These are phyloP conservation scores for Epiblema foenella DNA, from an alignment of 2,888 invertebrate species.

Conservation along the genomic window DNA sequence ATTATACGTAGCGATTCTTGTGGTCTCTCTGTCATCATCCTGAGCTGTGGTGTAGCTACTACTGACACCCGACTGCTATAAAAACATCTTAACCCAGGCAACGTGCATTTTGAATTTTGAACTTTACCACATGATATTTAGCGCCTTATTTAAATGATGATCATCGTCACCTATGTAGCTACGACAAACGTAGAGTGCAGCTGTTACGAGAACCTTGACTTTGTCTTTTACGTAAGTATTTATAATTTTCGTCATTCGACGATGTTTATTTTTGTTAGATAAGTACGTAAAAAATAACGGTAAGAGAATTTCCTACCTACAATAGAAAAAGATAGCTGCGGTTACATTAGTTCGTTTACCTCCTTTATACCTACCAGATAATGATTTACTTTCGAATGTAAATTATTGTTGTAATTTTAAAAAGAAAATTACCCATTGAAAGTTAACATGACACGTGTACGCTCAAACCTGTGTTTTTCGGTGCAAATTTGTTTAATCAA, in stretches of 20 bases:
- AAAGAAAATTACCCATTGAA: neutral
- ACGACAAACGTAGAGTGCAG: slow-evolving; percentile 13
- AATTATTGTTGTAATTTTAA: neutral
- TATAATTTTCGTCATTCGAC: slow-evolving; percentile 62
- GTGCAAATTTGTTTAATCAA: slow-evolving; percentile 27
- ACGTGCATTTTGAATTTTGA: slow-evolving; percentile 53
- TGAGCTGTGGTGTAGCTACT: slow-evolving; percentile 63
- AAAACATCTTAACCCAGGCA: slow-evolving; percentile 55
- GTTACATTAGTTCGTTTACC: neutral
- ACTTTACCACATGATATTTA: slow-evolving; percentile 56
- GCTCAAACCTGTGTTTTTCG: no score
- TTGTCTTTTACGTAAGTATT: slow-evolving; percentile 66
- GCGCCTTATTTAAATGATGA: neutral
- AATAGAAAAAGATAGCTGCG: neutral
- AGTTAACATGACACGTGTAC: neutral
- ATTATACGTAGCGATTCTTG: slow-evolving; percentile 82
- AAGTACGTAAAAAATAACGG: slow-evolving; percentile 6
- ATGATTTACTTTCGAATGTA: neutral
- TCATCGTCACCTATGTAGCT: slow-evolving; percentile 1
- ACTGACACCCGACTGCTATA: slow-evolving; percentile 46
- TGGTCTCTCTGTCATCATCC: slow-evolving; percentile 77
- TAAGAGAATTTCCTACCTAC: neutral
- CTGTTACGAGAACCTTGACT: slow-evolving; percentile 59
- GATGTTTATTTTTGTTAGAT: slow-evolving; percentile 47
- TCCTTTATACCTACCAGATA: no score